Conservation (phyloP, 1,140 invertebrate species). For the Drosophila trapezifrons region DNA sequence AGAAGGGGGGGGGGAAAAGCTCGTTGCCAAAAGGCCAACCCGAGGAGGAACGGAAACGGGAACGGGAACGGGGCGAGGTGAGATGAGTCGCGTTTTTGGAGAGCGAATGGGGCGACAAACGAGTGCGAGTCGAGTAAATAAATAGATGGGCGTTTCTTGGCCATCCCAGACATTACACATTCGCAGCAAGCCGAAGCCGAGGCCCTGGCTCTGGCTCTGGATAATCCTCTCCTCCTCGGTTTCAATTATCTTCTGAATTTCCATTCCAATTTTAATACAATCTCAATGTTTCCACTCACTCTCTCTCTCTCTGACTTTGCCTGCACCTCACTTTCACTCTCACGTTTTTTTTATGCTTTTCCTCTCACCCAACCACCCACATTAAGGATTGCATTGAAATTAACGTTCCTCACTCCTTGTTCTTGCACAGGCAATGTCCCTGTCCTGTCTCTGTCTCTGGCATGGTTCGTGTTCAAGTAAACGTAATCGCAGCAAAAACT, state of each 20-base stretch:
- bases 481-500: constrained; percentile 13
- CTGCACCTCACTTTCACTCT: constrained; percentile 53
- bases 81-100: constrained; percentile 43
- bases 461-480: constrained; percentile 39
- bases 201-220: constrained; percentile 25
- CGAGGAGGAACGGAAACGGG: constrained; percentile 30
- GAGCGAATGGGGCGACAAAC: constrained; percentile 52
- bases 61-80: constrained; percentile 13
- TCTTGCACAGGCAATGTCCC: constrained; percentile 44
- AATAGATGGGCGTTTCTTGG: constrained; percentile 70
- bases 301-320: constrained; percentile 24
- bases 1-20: constrained; percentile 31
- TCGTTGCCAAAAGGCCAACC: constrained; percentile 58
- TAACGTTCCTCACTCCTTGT: constrained; percentile 36
- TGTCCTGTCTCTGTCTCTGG: constrained; percentile 49
- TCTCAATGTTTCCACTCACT: constrained; percentile 40
- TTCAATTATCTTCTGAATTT: constrained; percentile 20
- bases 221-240: constrained; percentile 24
- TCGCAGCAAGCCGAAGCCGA: constrained; percentile 5
- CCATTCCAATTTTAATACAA: constrained; percentile 23
- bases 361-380: constrained; percentile 26
- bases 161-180: constrained; percentile 28
- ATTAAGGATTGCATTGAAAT: constrained; percentile 26
- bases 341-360: constrained; percentile 26
- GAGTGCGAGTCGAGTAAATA: constrained; percentile 63